A percentile compares a stretch with the other conserved stretches of the same genome.
These are phyloP conservation scores for Plebejus argus DNA, from an alignment of 2,888 invertebrate species.

Conservation along the genomic window DNA sequence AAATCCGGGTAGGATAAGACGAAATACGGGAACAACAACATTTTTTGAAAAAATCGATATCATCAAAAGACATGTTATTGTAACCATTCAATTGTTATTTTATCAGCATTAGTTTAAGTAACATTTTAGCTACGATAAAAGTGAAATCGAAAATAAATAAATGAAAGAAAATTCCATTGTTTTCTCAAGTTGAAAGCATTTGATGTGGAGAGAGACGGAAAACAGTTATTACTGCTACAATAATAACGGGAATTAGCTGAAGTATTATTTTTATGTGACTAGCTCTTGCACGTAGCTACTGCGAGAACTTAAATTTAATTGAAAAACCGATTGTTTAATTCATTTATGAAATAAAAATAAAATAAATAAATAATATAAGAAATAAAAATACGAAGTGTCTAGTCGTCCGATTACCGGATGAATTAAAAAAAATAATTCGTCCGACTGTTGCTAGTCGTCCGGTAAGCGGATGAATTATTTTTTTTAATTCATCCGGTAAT, in stretches of 20 bases:
- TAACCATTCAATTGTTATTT: neutral
- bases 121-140: neutral
- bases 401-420: too few species aligned
- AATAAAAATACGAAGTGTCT: too few species aligned
- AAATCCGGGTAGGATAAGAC: neutral
- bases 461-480: too few species aligned
- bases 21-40: neutral
- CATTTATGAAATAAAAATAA: too few species aligned
- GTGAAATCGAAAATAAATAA: neutral
- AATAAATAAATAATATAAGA: too few species aligned
- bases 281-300: neutral
- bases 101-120: neutral
- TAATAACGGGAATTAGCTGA: neutral
- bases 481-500: too few species aligned
- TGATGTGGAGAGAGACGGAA: neutral
- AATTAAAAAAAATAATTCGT: too few species aligned
- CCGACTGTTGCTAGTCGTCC: too few species aligned
- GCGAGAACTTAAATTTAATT: neutral
- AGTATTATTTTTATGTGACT: neutral
- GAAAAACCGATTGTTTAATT: too few species aligned
- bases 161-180: conserved; percentile 3
- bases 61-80: neutral
- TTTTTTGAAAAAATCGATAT: neutral
- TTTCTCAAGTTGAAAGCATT: neutral
- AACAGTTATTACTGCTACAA: neutral